Percentiles rank a stretch among this genome's conserved stretches.
Conservation (phyloP, 2,797 vertebrate genomes). For the Cynopterus sphinx region DNA sequence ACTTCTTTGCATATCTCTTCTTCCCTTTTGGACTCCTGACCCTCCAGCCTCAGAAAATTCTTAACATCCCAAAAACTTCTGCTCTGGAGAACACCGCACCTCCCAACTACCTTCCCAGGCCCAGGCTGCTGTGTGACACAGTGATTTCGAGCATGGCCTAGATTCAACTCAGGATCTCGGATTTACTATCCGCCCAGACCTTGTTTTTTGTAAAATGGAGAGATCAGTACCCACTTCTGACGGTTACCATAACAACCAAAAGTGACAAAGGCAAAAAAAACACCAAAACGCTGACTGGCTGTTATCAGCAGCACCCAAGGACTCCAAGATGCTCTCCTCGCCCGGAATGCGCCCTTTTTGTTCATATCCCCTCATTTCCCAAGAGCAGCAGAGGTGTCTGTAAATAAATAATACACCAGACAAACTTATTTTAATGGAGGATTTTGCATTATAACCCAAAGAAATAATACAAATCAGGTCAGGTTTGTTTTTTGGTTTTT, state of each 20-base stretch:
- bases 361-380: not conserved
- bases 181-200: not conserved
- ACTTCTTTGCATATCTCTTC: not conserved
- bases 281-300: not conserved
- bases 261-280: not conserved
- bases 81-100: not conserved
- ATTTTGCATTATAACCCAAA: not conserved
- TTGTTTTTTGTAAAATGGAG: not conserved
- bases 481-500: not conserved
- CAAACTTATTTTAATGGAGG: not conserved
- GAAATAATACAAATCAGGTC: not conserved
- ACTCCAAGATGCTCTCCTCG: not conserved
- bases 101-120: not conserved
- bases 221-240: fast-evolving
- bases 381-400: not conserved
- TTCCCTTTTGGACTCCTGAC: not conserved
- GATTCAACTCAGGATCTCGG: not conserved
- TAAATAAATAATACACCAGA: not conserved
- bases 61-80: not conserved
- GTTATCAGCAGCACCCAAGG: not conserved
- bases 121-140: not conserved
- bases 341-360: not conserved
- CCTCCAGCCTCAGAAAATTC: not conserved
- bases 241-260: not conserved
- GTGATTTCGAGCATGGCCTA: not conserved